These are phyloP conservation scores for Mimumesa dahlbomi DNA, from an alignment of 2,888 invertebrate genomes.

Conservation along the genomic window DNA sequence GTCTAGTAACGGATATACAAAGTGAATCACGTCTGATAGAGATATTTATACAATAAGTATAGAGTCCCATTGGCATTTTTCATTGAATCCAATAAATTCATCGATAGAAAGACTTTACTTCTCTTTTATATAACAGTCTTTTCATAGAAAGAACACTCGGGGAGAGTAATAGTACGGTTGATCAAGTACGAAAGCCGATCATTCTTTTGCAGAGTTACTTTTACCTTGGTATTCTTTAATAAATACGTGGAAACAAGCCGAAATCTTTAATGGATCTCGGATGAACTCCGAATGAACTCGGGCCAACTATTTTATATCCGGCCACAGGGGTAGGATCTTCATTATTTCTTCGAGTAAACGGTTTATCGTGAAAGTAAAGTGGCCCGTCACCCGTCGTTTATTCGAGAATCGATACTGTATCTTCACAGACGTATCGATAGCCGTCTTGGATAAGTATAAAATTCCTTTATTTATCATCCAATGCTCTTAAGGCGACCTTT, in stretches of 20 bases:
- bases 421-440: constrained; percentile 16
- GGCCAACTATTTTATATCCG: not conserved
- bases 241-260: not conserved
- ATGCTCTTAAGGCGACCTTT: constrained; percentile 69
- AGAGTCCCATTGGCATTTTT: no score
- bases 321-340: constrained; percentile 6
- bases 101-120: not conserved
- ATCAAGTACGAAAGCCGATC: not conserved
- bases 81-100: no score
- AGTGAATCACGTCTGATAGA: no score
- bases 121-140: not conserved
- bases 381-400: constrained; percentile 56
- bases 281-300: constrained; percentile 18
- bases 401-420: constrained; percentile 34
- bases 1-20: no score
- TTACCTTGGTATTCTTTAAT: not conserved
- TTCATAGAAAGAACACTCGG: not conserved
- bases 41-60: no score
- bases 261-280: constrained; percentile 22
- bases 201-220: not conserved
- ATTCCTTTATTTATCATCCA: constrained; percentile 75
- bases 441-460: constrained; percentile 60
- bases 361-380: constrained; percentile 59
- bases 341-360: constrained; percentile 54
- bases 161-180: not conserved